Evolutionary conservation across 2,113 vertebrate genomes (phyloP).

Genomic region (Cochlearius cochlearius): DNA sequence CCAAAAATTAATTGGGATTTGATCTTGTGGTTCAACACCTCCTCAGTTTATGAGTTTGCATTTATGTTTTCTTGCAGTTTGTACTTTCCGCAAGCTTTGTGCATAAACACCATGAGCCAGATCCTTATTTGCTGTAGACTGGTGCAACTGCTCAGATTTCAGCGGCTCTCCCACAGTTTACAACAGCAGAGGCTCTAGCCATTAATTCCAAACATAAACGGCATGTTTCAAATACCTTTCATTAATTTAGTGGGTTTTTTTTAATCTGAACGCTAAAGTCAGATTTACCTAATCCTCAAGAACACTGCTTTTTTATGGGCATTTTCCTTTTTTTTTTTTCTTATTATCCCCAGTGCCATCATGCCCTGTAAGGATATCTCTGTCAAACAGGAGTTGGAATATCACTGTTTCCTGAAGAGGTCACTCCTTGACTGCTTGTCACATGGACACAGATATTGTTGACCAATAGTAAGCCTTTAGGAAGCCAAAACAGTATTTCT

Average conservation of each 20-base stretch:
- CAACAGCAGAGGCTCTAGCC: not conserved
- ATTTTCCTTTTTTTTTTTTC: not conserved
- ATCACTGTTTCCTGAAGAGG: constrained; percentile 33
- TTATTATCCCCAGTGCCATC: not conserved
- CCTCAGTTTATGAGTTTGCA: not conserved
- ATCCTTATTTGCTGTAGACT: not conserved
- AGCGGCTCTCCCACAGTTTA: not conserved
- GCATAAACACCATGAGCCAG: not conserved
- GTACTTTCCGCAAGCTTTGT: not conserved
- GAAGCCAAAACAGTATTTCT: not conserved
- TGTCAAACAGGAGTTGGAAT: not conserved
- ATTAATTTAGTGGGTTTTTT: not conserved
- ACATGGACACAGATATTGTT: not conserved
- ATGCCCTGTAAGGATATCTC: not conserved
- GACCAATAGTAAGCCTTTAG: not conserved
- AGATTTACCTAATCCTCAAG: not conserved
- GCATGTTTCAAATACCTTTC: not conserved
- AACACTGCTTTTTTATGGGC: not conserved
- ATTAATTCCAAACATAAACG: not conserved
- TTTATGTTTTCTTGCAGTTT: not conserved
- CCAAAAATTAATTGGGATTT: not conserved
- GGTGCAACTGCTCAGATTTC: not conserved
- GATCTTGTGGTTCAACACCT: not conserved
- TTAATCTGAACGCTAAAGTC: not conserved
- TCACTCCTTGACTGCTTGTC: constrained; percentile 19